A percentile compares a stretch with the other conserved stretches of the same genome.
Evolutionary conservation across 53 echinoderm and acorn worm genomes (phyloP).

Genomic region (Echinarachnius parma): DNA sequence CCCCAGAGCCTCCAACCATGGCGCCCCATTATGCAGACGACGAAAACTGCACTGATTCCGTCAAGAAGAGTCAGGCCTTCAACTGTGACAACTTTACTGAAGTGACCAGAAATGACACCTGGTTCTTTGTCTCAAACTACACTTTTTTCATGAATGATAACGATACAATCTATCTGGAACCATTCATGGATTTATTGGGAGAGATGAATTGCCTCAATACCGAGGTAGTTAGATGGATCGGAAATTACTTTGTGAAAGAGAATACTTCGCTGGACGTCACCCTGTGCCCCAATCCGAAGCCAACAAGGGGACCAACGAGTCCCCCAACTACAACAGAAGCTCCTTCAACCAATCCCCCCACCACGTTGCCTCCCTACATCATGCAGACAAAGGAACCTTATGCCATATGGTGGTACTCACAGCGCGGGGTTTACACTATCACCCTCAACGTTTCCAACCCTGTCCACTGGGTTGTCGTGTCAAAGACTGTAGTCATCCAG

Average conservation of each 20-base stretch:
- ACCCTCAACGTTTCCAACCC: slow-evolving; percentile 73
- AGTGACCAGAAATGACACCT: slow-evolving; percentile 38
- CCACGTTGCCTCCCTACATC: slow-evolving; percentile 59
- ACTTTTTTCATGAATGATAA: slow-evolving; percentile 55
- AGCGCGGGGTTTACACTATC: slow-evolving; percentile 66
- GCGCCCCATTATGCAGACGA: slow-evolving; percentile 28
- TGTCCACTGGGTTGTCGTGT: slow-evolving; percentile 63
- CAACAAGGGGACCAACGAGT: slow-evolving; percentile 45
- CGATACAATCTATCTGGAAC: slow-evolving; percentile 49
- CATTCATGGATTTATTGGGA: slow-evolving; percentile 47
- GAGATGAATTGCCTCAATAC: slow-evolving; percentile 50
- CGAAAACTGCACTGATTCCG: slow-evolving; percentile 14
- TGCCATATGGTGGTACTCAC: slow-evolving; percentile 72
- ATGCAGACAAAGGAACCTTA: slow-evolving; percentile 66
- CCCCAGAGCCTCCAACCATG: neutral
- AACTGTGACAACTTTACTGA: slow-evolving; percentile 31
- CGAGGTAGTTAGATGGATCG: slow-evolving; percentile 42
- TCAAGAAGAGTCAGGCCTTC: slow-evolving; percentile 29
- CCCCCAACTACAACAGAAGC: slow-evolving; percentile 39
- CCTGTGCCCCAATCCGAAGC: slow-evolving; percentile 53
- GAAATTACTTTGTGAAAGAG: slow-evolving; percentile 29
- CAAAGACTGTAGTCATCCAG: slow-evolving; percentile 62
- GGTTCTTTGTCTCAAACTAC: slow-evolving; percentile 42
- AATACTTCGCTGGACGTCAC: slow-evolving; percentile 56
- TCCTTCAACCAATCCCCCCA: slow-evolving; percentile 31